Evolutionary conservation across 2,113 vertebrate species (phyloP).

Genomic region (Willisornis vidua): DNA sequence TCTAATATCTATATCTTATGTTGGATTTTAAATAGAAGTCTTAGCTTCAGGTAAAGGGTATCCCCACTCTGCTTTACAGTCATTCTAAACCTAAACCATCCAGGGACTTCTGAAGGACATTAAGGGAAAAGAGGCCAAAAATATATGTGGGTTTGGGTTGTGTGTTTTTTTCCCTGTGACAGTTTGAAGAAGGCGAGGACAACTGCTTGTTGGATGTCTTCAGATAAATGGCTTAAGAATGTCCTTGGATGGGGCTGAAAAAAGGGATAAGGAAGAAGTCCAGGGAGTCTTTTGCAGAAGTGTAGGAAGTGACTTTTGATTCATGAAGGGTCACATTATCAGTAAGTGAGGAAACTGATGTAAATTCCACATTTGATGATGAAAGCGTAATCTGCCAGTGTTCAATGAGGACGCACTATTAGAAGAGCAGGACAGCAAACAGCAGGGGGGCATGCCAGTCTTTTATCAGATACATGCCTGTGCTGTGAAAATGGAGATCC

Average conservation of each 20-base stretch:
- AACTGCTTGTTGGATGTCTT: neutral
- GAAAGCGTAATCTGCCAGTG: neutral
- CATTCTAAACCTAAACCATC: neutral
- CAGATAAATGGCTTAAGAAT: neutral
- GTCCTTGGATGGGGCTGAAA: neutral
- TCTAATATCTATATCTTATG: neutral
- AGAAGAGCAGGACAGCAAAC: neutral
- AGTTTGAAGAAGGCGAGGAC: neutral
- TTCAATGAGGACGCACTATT: neutral
- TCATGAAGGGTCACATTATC: neutral
- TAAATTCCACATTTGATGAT: neutral
- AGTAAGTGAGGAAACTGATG: neutral
- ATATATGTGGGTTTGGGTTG: neutral
- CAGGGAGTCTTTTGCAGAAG: neutral
- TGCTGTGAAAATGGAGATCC: neutral
- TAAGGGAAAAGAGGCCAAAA: neutral
- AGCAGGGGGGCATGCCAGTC: neutral
- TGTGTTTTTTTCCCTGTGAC: neutral
- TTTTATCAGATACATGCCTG: neutral
- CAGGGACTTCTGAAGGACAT: neutral
- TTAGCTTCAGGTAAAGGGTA: neutral
- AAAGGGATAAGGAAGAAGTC: neutral
- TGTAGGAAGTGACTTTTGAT: neutral
- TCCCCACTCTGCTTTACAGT: neutral
- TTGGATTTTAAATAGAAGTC: neutral